These are phyloP conservation scores for Chloebia gouldiae DNA, from an alignment of 2,113 vertebrate species.

Conservation along the genomic window DNA sequence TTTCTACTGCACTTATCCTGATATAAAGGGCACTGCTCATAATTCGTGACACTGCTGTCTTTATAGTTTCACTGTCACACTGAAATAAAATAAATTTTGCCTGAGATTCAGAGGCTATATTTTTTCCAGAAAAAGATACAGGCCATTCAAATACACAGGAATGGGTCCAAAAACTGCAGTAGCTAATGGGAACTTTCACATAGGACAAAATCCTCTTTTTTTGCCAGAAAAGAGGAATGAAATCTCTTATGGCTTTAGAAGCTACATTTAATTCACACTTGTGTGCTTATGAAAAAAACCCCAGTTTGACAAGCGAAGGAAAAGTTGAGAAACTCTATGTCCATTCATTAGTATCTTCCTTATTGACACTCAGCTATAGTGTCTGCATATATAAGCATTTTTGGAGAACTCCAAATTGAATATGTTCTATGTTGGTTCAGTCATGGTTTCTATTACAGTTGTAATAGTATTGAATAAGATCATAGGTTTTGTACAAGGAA, in stretches of 20 bases:
- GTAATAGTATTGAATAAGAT: not conserved
- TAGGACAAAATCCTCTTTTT: not conserved
- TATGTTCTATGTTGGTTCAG: rapidly evolving
- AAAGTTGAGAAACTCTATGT: not conserved
- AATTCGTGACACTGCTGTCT: not conserved
- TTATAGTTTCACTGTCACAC: not conserved
- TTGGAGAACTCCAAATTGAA: not conserved
- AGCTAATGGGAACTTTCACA: not conserved
- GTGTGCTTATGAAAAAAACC: rapidly evolving
- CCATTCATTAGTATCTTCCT: not conserved
- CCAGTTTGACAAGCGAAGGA: not conserved
- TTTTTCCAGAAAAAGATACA: not conserved
- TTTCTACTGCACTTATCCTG: not conserved
- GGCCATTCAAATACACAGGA: not conserved
- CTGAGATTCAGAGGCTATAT: not conserved
- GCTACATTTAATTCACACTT: not conserved
- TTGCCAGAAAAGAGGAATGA: not conserved
- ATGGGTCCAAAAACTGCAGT: not conserved
- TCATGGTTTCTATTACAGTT: not conserved
- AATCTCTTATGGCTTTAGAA: not conserved
- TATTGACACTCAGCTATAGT: not conserved
- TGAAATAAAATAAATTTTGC: not conserved
- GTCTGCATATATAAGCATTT: not conserved
- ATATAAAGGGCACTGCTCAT: not conserved
- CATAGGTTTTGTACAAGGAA: not conserved